Evolutionary conservation across 2,888 invertebrate species (phyloP).

Genomic region (Ochropleura leucogaster): DNA sequence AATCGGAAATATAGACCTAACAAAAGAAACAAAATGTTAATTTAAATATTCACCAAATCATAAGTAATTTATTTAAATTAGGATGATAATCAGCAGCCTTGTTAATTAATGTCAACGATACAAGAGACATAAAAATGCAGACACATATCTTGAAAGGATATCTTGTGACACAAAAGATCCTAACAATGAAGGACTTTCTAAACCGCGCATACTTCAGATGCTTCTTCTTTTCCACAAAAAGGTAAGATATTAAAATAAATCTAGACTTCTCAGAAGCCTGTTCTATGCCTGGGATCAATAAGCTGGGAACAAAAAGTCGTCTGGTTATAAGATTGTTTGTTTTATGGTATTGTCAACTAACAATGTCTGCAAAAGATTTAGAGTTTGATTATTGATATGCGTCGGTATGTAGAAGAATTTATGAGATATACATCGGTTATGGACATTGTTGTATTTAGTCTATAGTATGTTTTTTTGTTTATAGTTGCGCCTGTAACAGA

Average conservation of each 20-base stretch:
- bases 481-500: too few relatives aligned
- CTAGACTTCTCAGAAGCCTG: constrained; percentile 62
- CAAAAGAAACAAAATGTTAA: neutral
- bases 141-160: constrained; percentile 38
- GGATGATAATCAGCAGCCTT: too few relatives aligned
- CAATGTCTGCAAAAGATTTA: constrained; percentile 21
- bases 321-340: constrained; percentile 45
- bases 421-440: neutral
- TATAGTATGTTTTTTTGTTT: too few relatives aligned
- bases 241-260: constrained; percentile 52
- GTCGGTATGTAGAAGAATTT: neutral
- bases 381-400: constrained; percentile 35
- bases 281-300: constrained; percentile 52
- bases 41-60: neutral
- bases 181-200: constrained; percentile 54
- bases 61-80: too few relatives aligned
- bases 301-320: constrained; percentile 59
- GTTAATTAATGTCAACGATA: too few relatives aligned
- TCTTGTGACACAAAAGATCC: constrained; percentile 10
- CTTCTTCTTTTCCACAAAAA: constrained; percentile 32
- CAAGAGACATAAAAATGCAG: constrained; percentile 16
- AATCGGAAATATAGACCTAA: neutral
- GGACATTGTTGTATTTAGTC: too few relatives aligned
- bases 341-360: constrained; percentile 41
- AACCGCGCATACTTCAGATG: constrained; percentile 46